Evolutionary conservation across 1,140 invertebrate genomes (phyloP), one percentile per base, ranked within the genome.

Genomic region (Carposina sasakii): DNA sequence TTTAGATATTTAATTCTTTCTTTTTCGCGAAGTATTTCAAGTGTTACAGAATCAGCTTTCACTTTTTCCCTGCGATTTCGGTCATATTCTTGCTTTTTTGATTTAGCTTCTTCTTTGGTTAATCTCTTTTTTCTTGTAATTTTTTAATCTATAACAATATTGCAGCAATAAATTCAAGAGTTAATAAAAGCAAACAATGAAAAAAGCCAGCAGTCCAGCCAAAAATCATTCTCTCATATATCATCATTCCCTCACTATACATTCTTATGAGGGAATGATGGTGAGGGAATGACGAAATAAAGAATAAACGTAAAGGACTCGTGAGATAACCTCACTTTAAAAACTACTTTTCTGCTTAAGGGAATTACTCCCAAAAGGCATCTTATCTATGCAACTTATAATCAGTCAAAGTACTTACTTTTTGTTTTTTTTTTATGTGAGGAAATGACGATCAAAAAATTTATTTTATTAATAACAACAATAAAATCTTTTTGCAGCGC

Each of bases 251-350:
- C 51, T 60, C 58, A 61, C 31, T 17, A 51, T 40, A 48, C 34
- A 52, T 30, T 33, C 45, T 37, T 31, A 54, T 48, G 54, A 51
- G 54, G 52, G 54, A 60, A 54, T 54, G 52, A 54, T 48, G 41
- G 37, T 52, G 54, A 57, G 54, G 54, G 50, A 57, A 60, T 60
- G 58, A 60, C 51, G 40, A 54, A 54, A 54, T 42, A 41, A 48
- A 61, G 33, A 43, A 50, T 52, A 55, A 55, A n/a, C 49, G 16
- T 23, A 33, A 55, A 60, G 12, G 9, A 55, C 52, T 52, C 39
- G 48, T 48, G 24, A 54, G 52, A 51, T 44, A 49, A 52, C 12
- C 24, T 28, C 12, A 28, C 6, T 28, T 42, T 26, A 23, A 4
- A 24, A 23, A 3, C 10, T 17, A 16, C 3, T 37, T 23, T 22